A percentile compares a stretch with the other conserved stretches of the same genome.
These are phyloP conservation scores for Burhinus oedicnemus DNA, from an alignment of 2,113 vertebrate genomes.

Conservation along the genomic window DNA sequence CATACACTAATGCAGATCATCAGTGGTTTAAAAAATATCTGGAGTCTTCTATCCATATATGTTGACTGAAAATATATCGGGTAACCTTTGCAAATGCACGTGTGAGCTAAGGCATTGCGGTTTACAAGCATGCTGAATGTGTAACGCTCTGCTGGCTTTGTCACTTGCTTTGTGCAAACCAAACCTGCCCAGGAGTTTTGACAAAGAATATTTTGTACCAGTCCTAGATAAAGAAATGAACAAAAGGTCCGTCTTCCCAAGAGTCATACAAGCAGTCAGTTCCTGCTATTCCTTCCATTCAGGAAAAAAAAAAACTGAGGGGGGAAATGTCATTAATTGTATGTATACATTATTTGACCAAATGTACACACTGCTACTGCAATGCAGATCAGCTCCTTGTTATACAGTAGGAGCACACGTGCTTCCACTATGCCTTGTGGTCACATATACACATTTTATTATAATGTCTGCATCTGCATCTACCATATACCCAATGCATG, in stretches of 20 bases:
- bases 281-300: not conserved
- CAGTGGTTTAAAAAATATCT: not conserved
- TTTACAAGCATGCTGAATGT: not conserved
- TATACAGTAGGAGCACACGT: fast-evolving
- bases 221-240: not conserved
- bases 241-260: not conserved
- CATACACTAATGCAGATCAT: fast-evolving
- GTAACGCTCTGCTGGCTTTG: not conserved
- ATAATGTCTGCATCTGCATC: not conserved
- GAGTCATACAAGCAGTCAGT: not conserved
- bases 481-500: not conserved
- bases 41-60: not conserved
- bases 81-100: not conserved
- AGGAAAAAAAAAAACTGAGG: not conserved
- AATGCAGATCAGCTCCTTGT: not conserved
- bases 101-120: not conserved
- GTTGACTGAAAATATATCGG: not conserved
- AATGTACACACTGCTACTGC: not conserved
- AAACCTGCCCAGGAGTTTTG: not conserved
- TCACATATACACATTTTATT: not conserved
- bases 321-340: not conserved
- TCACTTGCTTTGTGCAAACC: not conserved
- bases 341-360: not conserved
- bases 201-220: not conserved
- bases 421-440: not conserved